phyloP scores from a whole-genome alignment of 2,888 invertebrate genomes.

The Galerucella calmariensis region DNA sequence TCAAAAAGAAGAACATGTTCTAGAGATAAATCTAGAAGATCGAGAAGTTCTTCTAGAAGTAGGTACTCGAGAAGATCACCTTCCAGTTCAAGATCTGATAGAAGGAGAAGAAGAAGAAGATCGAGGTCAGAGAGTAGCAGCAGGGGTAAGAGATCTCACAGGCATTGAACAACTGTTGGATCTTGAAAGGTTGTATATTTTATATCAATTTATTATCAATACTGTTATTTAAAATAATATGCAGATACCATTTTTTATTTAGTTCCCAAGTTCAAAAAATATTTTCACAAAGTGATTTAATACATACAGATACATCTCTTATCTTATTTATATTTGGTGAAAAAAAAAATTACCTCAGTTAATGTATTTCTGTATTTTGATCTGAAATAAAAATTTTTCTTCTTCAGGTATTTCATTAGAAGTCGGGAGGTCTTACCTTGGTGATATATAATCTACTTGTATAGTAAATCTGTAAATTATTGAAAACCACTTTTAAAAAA shows the following conservation, averaged over 20 bases:
- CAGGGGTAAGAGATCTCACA: conserved; percentile 56
- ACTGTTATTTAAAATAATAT: conserved; percentile 33
- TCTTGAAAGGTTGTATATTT: conserved; percentile 47
- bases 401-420: conserved; percentile 40
- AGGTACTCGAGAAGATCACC: conserved; percentile 38
- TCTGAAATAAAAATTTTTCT: conserved; percentile 22
- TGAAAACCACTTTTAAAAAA: conserved; percentile 27
- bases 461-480: conserved; percentile 29
- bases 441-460: conserved; percentile 29
- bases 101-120: conserved; percentile 43
- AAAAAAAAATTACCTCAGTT: background rate
- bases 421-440: conserved; percentile 15
- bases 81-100: conserved; percentile 42
- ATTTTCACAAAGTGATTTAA: no score
- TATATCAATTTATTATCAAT: conserved; percentile 26
- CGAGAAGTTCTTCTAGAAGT: conserved; percentile 45
- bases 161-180: conserved; percentile 46
- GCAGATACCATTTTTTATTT: conserved; percentile 22
- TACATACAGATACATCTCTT: no score
- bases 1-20: conserved; percentile 47
- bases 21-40: conserved; percentile 40
- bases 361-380: conserved; percentile 1
- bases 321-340: no score
- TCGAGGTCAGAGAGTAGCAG: conserved; percentile 48
- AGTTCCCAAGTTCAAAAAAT: no score